These are phyloP conservation scores for Aethina tumida DNA, from an alignment of 1,140 invertebrate genomes.

Conservation along the genomic window DNA sequence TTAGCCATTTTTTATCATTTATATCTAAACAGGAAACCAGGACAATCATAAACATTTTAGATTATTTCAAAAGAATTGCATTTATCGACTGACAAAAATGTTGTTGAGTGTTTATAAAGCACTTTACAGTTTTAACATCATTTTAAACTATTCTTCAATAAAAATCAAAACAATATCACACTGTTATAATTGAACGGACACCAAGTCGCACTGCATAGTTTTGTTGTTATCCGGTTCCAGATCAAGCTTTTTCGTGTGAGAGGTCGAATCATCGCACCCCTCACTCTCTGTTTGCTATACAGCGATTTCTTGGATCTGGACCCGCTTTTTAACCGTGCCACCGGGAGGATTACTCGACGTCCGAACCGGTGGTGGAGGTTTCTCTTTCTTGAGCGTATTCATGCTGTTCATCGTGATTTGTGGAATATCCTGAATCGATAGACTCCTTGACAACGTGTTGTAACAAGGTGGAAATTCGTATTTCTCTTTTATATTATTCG, in stretches of 20 bases:
- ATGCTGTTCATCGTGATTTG: too few relatives aligned
- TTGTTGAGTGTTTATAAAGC: too few relatives aligned
- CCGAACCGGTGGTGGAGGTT: slow-evolving; percentile 30
- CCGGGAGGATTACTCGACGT: slow-evolving; percentile 34
- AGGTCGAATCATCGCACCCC: slow-evolving; percentile 12
- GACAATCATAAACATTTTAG: too few relatives aligned
- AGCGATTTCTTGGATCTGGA: slow-evolving; percentile 56
- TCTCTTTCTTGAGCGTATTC: slow-evolving; percentile 26
- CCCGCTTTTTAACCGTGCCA: slow-evolving; percentile 50
- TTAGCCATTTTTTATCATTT: too few relatives aligned
- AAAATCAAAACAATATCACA: slow-evolving; percentile 10
- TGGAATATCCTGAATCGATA: too few relatives aligned
- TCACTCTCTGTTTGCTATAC: slow-evolving; percentile 41
- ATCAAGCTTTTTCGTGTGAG: slow-evolving; percentile 18
- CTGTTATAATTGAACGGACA: slow-evolving; percentile 33
- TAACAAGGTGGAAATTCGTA: slow-evolving; percentile 41
- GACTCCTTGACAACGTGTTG: slow-evolving; percentile 34
- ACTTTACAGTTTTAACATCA: too few relatives aligned
- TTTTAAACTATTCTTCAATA: too few relatives aligned
- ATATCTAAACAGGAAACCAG: too few relatives aligned
- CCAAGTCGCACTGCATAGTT: slow-evolving; percentile 28
- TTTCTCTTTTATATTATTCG: slow-evolving; percentile 23
- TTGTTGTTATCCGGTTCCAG: slow-evolving; percentile 24
- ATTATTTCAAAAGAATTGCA: too few relatives aligned
- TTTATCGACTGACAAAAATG: too few relatives aligned